These are phyloP conservation scores for Spinus pinus DNA, from an alignment of 2,797 vertebrate species.

Conservation along the genomic window DNA sequence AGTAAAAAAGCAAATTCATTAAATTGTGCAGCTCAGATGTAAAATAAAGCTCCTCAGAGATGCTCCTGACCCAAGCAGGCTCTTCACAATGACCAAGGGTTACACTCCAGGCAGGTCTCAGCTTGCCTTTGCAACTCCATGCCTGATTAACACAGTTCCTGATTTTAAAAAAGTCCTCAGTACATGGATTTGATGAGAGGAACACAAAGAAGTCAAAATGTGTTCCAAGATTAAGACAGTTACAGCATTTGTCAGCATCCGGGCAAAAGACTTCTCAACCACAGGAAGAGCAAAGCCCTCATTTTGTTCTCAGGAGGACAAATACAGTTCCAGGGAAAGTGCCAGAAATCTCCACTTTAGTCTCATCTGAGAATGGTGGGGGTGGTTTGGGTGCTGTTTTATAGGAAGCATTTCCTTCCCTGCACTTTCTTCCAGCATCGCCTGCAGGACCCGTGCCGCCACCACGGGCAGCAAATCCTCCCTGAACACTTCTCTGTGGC, in stretches of 20 bases:
- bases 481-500: accelerated
- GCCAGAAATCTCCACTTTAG: background rate
- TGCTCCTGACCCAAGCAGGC: background rate
- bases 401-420: background rate
- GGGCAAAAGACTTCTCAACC: background rate
- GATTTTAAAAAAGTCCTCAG: background rate
- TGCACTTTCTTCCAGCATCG: background rate
- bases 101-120: background rate
- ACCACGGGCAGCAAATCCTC: background rate
- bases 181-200: background rate
- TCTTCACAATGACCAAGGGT: background rate
- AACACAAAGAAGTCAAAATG: background rate
- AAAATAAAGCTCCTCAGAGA: background rate
- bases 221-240: background rate
- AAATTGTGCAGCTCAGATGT: background rate
- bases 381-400: background rate
- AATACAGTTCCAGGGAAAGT: background rate
- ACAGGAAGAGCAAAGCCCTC: background rate
- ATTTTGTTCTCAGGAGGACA: background rate
- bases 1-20: background rate
- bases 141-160: background rate
- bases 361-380: background rate
- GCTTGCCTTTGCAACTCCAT: background rate
- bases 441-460: accelerated
- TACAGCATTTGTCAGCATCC: background rate